Evolutionary conservation across 2,797 vertebrate species (phyloP), one percentile per base, ranked within the genome.

Genomic region (Oreochromis mossambicus): DNA sequence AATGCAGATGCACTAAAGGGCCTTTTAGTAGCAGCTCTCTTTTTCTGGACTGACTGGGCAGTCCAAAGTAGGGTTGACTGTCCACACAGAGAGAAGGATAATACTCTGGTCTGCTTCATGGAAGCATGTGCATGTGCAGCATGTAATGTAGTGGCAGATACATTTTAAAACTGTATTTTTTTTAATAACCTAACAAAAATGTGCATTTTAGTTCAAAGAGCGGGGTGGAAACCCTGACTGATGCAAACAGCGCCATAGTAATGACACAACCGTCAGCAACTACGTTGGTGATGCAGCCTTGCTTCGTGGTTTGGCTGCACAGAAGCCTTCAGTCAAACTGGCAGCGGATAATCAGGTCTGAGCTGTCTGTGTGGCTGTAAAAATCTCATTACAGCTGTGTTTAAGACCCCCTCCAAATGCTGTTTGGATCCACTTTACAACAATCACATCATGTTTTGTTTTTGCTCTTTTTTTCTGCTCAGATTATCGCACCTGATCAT

Each of bases 401-500:
- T 66, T 24, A 21, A 41, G n/a, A 41, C n/a, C 2, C 3, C 34
- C 61, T 66, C 12, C 34, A 8, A 66, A 66, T 5, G 34, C 61
- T 2, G n/a, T 38, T 21, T 36, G 61, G 1, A 7, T 38, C 34
- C 7, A 24, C 63, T 24, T 41, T 41, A 41, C 63, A 41, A 41
- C 12, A 68, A 24, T 15, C 63, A 68, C 63, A 9, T 14, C 34
- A 0, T 14, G 34, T 66, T 21, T 66, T 66, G 5, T 34, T 61
- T 19, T 11, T 61, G 56, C 6, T 38, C 1, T 12, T 13, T 66
- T 66, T 21, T 66, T 21, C 63, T 41, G 36, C 36, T 41, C 63
- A 24, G 36, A 68, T 24, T 41, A 24, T 24, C 0, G 0, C n/a
- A 14, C 0, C n/a, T 68, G n/a, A 68, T 68, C 19, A 2, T 24